These are phyloP conservation scores for Chrysomallon squamiferum DNA, from an alignment of 1,140 invertebrate species.

Conservation along the genomic window DNA sequence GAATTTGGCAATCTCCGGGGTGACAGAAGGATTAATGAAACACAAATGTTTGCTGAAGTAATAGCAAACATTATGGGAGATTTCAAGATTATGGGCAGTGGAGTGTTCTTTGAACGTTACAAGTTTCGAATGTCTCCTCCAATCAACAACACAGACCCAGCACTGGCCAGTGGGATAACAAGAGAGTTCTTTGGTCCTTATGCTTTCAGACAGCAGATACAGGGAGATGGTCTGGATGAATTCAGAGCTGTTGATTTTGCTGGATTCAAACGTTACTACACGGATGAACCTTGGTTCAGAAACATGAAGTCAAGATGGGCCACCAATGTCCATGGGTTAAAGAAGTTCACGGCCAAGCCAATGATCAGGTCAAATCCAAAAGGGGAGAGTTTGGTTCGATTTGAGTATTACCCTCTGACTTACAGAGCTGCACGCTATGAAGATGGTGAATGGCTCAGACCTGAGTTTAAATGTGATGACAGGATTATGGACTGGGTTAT, in stretches of 20 bases:
- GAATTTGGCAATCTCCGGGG: conserved; percentile 81
- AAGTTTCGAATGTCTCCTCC: conserved; percentile 76
- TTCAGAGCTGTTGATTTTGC: conserved; percentile 58
- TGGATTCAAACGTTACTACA: conserved; percentile 73
- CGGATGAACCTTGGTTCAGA: conserved; percentile 85
- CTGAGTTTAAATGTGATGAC: conserved; percentile 93
- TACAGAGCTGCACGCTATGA: conserved; percentile 69
- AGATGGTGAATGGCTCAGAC: conserved; percentile 90
- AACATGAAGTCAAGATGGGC: conserved; percentile 89
- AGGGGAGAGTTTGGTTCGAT: conserved; percentile 54
- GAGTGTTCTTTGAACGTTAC: conserved; percentile 93
- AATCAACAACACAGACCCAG: conserved; percentile 77
- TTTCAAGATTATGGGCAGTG: conserved; percentile 83
- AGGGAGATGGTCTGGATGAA: conserved; percentile 77
- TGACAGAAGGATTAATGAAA: conserved; percentile 55
- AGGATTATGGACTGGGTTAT: conserved; percentile 89
- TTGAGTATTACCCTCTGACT: conserved; percentile 79
- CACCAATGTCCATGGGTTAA: conserved; percentile 89
- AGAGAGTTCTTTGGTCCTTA: conserved; percentile 83
- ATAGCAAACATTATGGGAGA: conserved; percentile 89
- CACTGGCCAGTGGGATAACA: conserved; percentile 47
- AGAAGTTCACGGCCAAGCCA: conserved; percentile 92
- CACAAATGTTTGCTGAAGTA: conserved; percentile 69
- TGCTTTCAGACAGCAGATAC: conserved; percentile 79
- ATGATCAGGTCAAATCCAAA: conserved; percentile 85